A percentile compares a stretch with the other conserved stretches of the same genome.
These are phyloP conservation scores for Solenodon paradoxus DNA, from an alignment of 2,113 vertebrate species.

Conservation along the genomic window DNA sequence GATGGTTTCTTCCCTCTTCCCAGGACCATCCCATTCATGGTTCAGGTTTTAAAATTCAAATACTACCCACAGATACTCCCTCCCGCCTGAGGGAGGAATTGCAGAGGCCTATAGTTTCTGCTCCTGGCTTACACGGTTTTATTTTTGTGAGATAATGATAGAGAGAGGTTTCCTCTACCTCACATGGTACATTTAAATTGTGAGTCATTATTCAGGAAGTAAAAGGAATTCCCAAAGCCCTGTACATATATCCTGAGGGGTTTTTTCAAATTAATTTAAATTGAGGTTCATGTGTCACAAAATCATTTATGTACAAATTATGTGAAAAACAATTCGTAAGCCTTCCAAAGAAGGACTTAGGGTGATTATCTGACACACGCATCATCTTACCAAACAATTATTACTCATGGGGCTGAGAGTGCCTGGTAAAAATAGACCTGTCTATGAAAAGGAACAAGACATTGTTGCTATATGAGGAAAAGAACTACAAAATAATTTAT, in stretches of 20 bases:
- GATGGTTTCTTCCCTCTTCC: neutral
- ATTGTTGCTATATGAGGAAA: neutral
- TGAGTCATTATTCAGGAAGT: slow-evolving; percentile 22
- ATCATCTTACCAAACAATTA: slow-evolving; percentile 26
- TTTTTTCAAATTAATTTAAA: neutral
- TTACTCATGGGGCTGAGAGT: slow-evolving; percentile 53
- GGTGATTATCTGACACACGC: neutral
- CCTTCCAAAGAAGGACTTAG: neutral
- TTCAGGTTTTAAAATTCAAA: neutral
- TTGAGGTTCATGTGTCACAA: neutral
- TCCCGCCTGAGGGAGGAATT: neutral
- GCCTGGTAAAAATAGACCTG: slow-evolving; percentile 57
- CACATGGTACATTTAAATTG: neutral
- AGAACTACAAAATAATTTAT: slow-evolving; percentile 63
- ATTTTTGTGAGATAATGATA: neutral
- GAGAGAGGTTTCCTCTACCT: neutral
- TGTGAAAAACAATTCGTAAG: neutral
- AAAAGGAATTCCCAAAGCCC: slow-evolving; percentile 27
- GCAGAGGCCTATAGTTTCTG: neutral
- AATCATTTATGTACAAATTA: neutral
- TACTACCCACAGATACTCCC: neutral
- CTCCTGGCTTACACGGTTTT: neutral
- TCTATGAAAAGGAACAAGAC: slow-evolving; percentile 40
- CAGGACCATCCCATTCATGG: neutral
- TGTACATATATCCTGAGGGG: neutral